Percentiles rank a stretch among this genome's conserved stretches.
These are phyloP conservation scores for Agriopis leucophaearia DNA, from an alignment of 2,888 invertebrate genomes.

Conservation along the genomic window DNA sequence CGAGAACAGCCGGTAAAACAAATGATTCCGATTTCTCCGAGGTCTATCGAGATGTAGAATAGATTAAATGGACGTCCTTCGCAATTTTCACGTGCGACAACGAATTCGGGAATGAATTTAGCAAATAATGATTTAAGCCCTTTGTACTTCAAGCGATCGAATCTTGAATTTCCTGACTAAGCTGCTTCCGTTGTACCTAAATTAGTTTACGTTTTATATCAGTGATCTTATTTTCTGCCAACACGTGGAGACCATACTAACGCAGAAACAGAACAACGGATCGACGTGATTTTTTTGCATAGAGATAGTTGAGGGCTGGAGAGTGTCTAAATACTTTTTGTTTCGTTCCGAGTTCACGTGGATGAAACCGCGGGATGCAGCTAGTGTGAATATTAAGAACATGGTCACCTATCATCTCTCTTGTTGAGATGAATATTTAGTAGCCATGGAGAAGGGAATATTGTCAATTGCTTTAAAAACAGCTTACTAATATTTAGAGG, in stretches of 20 bases:
- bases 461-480: background rate
- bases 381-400: too few species aligned
- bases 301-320: too few species aligned
- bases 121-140: slow-evolving; percentile 29
- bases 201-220: slow-evolving; percentile 1
- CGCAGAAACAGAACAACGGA: too few species aligned
- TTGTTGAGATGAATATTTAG: background rate
- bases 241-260: background rate
- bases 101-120: slow-evolving; percentile 24
- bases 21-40: slow-evolving; percentile 52
- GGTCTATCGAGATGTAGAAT: slow-evolving; percentile 37
- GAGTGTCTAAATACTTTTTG: too few species aligned
- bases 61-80: slow-evolving; percentile 36
- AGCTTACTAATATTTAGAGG: background rate
- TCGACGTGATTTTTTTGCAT: too few species aligned
- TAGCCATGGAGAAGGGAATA: background rate
- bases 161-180: slow-evolving; percentile 1
- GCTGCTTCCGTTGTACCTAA: background rate
- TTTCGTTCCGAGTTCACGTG: too few species aligned
- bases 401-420: background rate
- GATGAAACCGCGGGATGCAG: too few species aligned
- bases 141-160: slow-evolving; percentile 21
- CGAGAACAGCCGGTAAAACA: slow-evolving; percentile 54
- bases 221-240: background rate
- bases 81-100: slow-evolving; percentile 32